Conservation (phyloP, 2,888 invertebrate genomes). For the Agrochola circellaris region DNA sequence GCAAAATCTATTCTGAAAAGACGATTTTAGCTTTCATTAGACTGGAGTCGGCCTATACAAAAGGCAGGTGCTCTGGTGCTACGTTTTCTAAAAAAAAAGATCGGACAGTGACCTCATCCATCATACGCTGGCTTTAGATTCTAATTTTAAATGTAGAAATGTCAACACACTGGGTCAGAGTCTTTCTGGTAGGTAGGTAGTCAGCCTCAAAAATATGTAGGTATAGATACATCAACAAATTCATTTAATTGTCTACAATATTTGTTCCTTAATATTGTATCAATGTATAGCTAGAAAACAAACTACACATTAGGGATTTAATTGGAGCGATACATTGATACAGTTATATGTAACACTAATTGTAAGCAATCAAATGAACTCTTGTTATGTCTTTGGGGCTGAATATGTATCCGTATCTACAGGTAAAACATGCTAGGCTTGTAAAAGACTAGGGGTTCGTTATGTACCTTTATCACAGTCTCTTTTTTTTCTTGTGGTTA, state of each 20-base stretch:
- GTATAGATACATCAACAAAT: neutral
- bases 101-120: slow-evolving; percentile 37
- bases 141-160: slow-evolving; percentile 52
- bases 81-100: slow-evolving; percentile 24
- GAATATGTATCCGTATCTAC: neutral
- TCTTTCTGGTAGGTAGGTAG: slow-evolving; percentile 20
- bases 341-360: neutral
- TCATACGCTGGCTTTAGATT: slow-evolving; percentile 25
- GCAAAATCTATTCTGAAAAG: neutral
- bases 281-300: too few relatives aligned
- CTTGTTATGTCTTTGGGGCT: neutral
- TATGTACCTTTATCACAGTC: too few relatives aligned
- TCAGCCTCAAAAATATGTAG: neutral
- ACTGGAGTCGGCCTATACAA: neutral
- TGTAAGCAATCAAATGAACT: neutral
- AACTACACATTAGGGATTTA: too few relatives aligned
- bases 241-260: neutral
- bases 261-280: neutral
- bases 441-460: too few relatives aligned
- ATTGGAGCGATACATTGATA: neutral
- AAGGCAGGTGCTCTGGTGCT: slow-evolving; percentile 10
- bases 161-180: slow-evolving; percentile 38
- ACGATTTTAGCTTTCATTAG: neutral
- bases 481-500: too few relatives aligned
- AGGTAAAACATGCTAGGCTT: neutral